Evolutionary conservation across 2,888 invertebrate genomes (phyloP).

Genomic region (Punctoribates punctum): DNA sequence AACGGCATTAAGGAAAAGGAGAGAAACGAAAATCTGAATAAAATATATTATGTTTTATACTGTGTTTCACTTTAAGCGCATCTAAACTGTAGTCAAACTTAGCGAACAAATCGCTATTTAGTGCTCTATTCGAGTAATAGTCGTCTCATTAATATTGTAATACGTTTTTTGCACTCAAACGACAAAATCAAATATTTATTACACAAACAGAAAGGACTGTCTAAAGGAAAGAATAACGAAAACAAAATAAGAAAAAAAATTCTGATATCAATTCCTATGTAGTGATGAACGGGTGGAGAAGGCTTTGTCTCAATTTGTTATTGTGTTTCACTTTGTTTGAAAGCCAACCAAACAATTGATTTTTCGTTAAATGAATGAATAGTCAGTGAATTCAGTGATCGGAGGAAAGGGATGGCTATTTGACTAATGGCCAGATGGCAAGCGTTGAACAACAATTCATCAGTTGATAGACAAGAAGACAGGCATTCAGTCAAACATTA

Average conservation of each 20-base stretch:
- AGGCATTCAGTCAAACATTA: not conserved
- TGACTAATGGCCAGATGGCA: constrained; percentile 21
- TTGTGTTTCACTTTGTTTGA: no score
- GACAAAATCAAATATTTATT: not conserved
- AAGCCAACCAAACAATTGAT: no score
- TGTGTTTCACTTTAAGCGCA: not conserved
- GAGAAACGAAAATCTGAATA: not conserved
- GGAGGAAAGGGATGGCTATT: not conserved
- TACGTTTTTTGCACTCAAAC: not conserved
- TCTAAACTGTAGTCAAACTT: not conserved
- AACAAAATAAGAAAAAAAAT: no score
- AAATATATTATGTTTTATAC: not conserved
- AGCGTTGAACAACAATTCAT: constrained; percentile 11
- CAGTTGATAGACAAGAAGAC: constrained; percentile 19
- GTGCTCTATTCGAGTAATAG: not conserved
- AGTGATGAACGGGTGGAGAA: no score
- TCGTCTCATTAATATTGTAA: not conserved
- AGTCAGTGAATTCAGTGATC: not conserved
- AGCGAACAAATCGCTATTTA: not conserved
- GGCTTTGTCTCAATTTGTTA: no score
- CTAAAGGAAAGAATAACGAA: no score
- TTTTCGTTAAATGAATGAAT: no score
- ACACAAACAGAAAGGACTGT: not conserved
- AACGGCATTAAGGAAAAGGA: not conserved
- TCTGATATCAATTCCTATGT: no score